phyloP scores from a whole-genome alignment of 2,888 invertebrate species.

The Dendrolimus houi region DNA sequence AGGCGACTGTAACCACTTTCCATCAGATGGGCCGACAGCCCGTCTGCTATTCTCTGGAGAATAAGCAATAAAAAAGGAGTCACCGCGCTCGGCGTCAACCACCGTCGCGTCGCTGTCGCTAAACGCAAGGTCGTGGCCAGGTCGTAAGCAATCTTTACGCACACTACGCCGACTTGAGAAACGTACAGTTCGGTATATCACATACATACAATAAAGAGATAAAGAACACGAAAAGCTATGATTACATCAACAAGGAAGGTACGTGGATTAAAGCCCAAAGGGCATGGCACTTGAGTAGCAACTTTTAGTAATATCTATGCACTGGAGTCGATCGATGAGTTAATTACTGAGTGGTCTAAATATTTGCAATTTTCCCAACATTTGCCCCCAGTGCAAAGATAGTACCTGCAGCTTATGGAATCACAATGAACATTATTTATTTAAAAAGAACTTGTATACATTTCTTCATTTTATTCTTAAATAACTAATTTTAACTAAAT shows the following conservation, averaged over 20 bases:
- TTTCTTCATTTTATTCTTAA: background rate
- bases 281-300: constrained; percentile 37
- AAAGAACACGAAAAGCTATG: constrained; percentile 19
- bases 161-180: too few species aligned
- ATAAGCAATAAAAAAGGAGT: too few species aligned
- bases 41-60: too few species aligned
- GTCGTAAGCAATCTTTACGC: too few species aligned
- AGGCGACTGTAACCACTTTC: too few species aligned
- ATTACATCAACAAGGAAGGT: constrained; percentile 23
- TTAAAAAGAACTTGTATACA: background rate
- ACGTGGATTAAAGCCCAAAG: constrained; percentile 14
- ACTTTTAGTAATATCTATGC: constrained; percentile 2
- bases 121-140: too few species aligned
- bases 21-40: too few species aligned
- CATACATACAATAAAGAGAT: constrained; percentile 4
- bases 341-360: constrained; percentile 5
- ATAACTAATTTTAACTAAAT: background rate
- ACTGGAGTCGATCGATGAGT: constrained; percentile 7
- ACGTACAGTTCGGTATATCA: too few species aligned
- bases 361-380: background rate
- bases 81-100: too few species aligned
- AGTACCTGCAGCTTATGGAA: too few species aligned
- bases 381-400: constrained; percentile 3
- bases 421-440: background rate
- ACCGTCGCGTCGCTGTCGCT: too few species aligned